phyloP scores from a whole-genome alignment of 2,888 invertebrate genomes.

The Drosophila sordidula region DNA sequence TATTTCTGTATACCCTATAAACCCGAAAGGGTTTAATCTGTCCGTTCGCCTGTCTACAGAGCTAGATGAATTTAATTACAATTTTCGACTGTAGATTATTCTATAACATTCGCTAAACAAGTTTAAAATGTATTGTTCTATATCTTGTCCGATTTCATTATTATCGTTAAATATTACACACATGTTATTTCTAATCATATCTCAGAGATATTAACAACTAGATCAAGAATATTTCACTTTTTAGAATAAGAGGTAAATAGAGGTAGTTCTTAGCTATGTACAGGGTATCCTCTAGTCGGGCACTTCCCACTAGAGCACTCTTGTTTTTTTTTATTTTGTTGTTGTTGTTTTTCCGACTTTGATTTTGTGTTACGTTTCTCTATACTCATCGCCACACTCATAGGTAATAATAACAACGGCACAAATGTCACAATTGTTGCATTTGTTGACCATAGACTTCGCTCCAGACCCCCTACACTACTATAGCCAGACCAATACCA shows the following conservation, averaged over 20 bases:
- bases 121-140: no score
- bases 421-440: conserved; percentile 63
- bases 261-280: not conserved
- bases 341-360: conserved; percentile 22
- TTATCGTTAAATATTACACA: no score
- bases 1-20: conserved; percentile 9
- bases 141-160: no score
- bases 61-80: no score
- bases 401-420: conserved; percentile 34
- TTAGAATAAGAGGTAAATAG: no score
- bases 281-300: not conserved
- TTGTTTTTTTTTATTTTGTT: conserved; percentile 17
- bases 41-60: no score
- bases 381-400: conserved; percentile 36
- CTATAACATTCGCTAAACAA: not conserved
- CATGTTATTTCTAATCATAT: no score
- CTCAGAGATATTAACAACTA: no score
- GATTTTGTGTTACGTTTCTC: conserved; percentile 55
- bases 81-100: not conserved
- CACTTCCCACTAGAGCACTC: conserved; percentile 11
- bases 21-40: not conserved
- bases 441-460: conserved; percentile 47
- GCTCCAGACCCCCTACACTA: conserved; percentile 2
- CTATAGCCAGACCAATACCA: not conserved
- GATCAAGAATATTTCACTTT: no score